These are phyloP conservation scores for Cheirogaleus medius DNA, from an alignment of 2,113 vertebrate genomes.

Conservation along the genomic window DNA sequence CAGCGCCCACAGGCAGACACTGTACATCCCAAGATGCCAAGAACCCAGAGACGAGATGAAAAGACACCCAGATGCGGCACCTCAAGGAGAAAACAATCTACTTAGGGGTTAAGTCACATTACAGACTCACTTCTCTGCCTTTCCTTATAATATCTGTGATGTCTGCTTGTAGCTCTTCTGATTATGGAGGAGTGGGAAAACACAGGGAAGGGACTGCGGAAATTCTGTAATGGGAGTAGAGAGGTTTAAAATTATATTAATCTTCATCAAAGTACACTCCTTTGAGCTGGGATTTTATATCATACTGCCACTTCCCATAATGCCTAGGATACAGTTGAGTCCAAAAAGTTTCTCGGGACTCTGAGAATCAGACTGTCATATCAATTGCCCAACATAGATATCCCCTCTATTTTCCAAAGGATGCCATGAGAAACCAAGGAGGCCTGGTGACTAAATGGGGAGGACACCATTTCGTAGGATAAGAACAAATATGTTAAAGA, in stretches of 20 bases:
- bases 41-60: not conserved
- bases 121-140: not conserved
- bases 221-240: not conserved
- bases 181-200: not conserved
- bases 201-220: not conserved
- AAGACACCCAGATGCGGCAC: not conserved
- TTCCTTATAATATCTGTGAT: not conserved
- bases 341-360: not conserved
- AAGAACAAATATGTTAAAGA: not conserved
- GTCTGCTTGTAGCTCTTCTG: not conserved
- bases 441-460: not conserved
- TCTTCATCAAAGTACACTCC: not conserved
- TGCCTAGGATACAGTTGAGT: not conserved
- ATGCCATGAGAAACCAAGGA: not conserved
- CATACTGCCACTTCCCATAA: not conserved
- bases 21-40: not conserved
- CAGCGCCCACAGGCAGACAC: not conserved
- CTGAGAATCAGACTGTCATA: not conserved
- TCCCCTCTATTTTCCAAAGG: not conserved
- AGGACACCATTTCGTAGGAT: not conserved
- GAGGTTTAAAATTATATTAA: not conserved
- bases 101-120: not conserved
- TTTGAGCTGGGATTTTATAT: constrained; percentile 16
- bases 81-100: not conserved
- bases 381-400: not conserved